A percentile compares a stretch with the other conserved stretches of the same genome.
Conservation (phyloP, 2,797 vertebrate genomes). For the Micrastur ruficollis region DNA sequence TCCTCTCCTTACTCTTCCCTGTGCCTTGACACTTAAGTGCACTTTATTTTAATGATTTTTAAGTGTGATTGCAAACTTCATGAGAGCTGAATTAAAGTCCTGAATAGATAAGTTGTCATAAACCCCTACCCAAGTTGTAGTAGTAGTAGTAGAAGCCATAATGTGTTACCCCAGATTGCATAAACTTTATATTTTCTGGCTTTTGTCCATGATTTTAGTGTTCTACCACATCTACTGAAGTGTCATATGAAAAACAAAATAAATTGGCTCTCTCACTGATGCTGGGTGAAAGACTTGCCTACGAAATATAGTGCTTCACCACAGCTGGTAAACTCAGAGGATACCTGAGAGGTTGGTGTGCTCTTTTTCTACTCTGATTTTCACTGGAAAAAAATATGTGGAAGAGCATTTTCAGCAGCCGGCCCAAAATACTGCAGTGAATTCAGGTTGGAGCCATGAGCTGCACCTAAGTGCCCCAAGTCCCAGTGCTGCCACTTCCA, state of each 20-base stretch:
- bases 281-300: not conserved
- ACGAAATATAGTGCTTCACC: not conserved
- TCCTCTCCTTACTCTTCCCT: not conserved
- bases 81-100: not conserved
- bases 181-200: not conserved
- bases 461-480: not conserved
- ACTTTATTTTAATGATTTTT: slow-evolving; percentile 3
- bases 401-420: not conserved
- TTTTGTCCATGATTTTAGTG: not conserved
- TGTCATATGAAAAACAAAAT: not conserved
- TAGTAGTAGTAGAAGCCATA: not conserved
- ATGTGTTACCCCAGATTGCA: not conserved
- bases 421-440: not conserved
- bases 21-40: not conserved
- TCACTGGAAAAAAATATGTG: not conserved
- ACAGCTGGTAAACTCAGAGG: not conserved
- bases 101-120: not conserved
- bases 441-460: not conserved
- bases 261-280: not conserved
- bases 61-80: not conserved
- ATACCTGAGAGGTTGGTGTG: not conserved
- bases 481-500: not conserved
- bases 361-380: not conserved
- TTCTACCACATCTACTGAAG: not conserved
- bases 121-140: not conserved